Base-by-base conservation (phyloP, 2,113 vertebrate species). In the Steatornis caripensis region DNA sequence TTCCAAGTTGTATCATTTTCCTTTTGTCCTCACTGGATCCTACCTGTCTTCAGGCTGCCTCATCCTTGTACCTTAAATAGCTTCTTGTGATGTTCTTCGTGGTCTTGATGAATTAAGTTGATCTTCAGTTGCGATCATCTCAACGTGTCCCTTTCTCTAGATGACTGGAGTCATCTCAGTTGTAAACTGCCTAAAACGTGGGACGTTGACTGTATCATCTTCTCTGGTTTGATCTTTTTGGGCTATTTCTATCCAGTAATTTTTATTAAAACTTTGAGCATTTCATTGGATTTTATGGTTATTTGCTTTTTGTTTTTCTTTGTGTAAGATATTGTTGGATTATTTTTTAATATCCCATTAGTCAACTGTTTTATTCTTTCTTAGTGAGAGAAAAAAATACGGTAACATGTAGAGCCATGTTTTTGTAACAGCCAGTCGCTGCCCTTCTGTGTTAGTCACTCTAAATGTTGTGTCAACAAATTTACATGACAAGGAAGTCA, bases 11-110 rank as follows among this genome's bases (percentile, higher is more conserved):
- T 17, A 17, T 60, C 5, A 3, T 90, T 78, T 93, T 66, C 26
- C 10, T 1, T 48, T 91, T 0, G 0, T 68, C 48, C 24, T 51
- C 36, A 0, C 1, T 45, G 45, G 21, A 32, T 81, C 34, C 32
- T 51, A 2, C 62, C 22, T 77, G 7, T 45, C 36, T 43, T 46
- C 18, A 66, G 36, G 19, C 41, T 70, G 13, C 20, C 30, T 36
- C 32, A 10, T 51, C 30, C 43, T 37, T 30, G 12, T 41, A 41
- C 15, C 26, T 43, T 41, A 15, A 27, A 13, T 12, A 32, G 43
- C 37, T 69, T 37, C 46, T 68, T 37, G 14, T 43, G 45, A n/a
- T 57, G 11, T 76, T 77, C 34, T 61, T 1, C 11, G 0, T 20
- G 26, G 36, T 34, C 57, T 66, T 51, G 8, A 17, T 60, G 41